Percentiles rank a stretch among this genome's conserved stretches.
These are phyloP conservation scores for Tetragnatha versicolor DNA, from an alignment of 1,140 invertebrate genomes.

Conservation along the genomic window DNA sequence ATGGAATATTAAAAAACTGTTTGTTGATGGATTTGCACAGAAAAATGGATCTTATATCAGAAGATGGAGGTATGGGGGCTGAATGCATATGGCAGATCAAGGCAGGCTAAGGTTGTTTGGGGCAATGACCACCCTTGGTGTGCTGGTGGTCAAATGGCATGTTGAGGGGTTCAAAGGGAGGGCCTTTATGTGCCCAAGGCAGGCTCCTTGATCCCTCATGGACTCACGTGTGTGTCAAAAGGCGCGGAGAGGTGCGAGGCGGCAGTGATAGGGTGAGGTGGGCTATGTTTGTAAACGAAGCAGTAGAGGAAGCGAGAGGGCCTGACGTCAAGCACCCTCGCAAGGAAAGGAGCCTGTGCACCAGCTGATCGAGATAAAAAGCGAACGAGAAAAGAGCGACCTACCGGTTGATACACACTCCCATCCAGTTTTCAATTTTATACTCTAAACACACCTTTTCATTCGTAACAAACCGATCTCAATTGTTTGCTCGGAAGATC, in stretches of 20 bases:
- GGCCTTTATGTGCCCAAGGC: no score
- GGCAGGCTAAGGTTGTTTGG: no score
- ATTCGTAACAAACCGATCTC: slow-evolving; percentile 10
- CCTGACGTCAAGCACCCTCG: slow-evolving; percentile 10
- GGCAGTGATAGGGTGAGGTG: no score
- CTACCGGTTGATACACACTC: slow-evolving; percentile 38
- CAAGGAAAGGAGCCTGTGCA: not conserved
- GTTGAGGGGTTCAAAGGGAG: no score
- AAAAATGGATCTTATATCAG: no score
- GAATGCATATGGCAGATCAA: no score
- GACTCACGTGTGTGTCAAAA: slow-evolving; percentile 6
- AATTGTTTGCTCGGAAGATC: slow-evolving; percentile 1
- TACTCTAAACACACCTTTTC: slow-evolving; percentile 17
- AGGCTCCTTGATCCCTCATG: not conserved
- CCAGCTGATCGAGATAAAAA: slow-evolving; percentile 24
- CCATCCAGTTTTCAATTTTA: slow-evolving; percentile 42
- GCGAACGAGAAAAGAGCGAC: not conserved
- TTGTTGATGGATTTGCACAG: no score
- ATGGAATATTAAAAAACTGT: no score
- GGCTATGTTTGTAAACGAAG: slow-evolving; percentile 19
- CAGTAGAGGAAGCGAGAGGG: not conserved
- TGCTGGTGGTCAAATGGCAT: no score
- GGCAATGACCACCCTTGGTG: no score
- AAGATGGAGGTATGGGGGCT: no score
- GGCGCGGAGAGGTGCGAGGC: slow-evolving; percentile 5